phyloP scores from a whole-genome alignment of 2,888 invertebrate species.

The Pristionchus fissidentatus region DNA sequence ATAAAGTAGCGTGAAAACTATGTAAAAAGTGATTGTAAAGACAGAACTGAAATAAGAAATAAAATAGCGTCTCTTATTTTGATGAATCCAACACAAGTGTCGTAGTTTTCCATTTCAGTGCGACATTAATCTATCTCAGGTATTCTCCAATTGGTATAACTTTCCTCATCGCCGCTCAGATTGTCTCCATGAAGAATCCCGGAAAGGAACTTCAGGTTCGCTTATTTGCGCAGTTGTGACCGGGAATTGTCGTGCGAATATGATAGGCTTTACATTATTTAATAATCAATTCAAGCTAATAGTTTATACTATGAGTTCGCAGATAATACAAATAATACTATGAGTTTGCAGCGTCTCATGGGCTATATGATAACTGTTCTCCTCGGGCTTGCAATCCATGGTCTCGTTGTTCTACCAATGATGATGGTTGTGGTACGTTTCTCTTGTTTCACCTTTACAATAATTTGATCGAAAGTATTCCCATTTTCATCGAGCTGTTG shows the following conservation, averaged over 20 bases:
- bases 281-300: neutral
- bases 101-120: neutral
- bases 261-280: neutral
- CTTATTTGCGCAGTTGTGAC: too few relatives aligned
- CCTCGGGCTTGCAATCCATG: constrained; percentile 74
- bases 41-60: too few relatives aligned
- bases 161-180: constrained; percentile 72
- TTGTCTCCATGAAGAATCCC: constrained; percentile 76
- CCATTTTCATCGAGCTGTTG: too few relatives aligned
- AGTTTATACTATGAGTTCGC: neutral
- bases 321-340: constrained; percentile 38
- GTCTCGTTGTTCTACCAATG: constrained; percentile 75
- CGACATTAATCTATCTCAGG: constrained; percentile 51
- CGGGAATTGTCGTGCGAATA: neutral
- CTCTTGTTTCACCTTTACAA: neutral
- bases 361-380: constrained; percentile 76
- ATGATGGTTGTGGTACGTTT: constrained; percentile 67
- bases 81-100: too few relatives aligned
- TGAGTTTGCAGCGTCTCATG: constrained; percentile 45
- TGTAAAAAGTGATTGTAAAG: too few relatives aligned
- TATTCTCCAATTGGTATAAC: constrained; percentile 72
- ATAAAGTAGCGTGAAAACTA: too few relatives aligned
- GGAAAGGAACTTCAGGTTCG: constrained; percentile 68
- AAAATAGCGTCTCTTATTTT: too few relatives aligned
- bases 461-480: neutral